These are phyloP conservation scores for Hydrocynus forskahlii DNA, from an alignment of 2,797 vertebrate species.

Conservation along the genomic window DNA sequence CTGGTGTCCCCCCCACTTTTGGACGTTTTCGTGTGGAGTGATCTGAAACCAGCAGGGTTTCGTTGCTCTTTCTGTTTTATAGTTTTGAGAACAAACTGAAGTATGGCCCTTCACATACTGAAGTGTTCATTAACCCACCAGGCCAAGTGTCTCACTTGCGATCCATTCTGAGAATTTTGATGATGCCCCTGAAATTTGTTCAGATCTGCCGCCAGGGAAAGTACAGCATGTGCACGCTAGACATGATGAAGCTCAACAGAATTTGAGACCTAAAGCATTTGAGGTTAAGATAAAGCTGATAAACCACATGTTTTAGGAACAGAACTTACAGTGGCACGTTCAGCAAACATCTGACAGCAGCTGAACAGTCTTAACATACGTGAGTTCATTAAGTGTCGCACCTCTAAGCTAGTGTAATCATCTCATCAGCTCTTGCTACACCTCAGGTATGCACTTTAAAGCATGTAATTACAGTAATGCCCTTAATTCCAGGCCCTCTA, in stretches of 20 bases:
- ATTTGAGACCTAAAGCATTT: neutral
- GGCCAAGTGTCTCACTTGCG: no score
- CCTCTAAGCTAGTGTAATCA: neutral
- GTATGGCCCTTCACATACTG: no score
- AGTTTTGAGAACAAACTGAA: neutral
- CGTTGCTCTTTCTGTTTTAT: neutral
- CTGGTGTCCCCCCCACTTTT: no score
- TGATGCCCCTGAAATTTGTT: no score
- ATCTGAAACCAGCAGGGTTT: no score
- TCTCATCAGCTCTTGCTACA: conserved; percentile 12
- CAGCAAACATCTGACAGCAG: neutral
- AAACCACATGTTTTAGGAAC: neutral
- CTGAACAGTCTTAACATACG: neutral
- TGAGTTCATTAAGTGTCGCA: conserved; percentile 4
- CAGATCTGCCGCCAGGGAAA: no score
- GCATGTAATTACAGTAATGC: conserved; percentile 29
- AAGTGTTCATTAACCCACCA: no score
- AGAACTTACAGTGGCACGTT: neutral
- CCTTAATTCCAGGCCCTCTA: conserved; percentile 10
- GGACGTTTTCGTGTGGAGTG: no score
- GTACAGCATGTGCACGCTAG: no score
- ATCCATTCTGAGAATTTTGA: no score
- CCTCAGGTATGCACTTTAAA: conserved; percentile 32
- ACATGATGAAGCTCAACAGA: no score
- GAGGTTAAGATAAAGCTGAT: neutral